Base-by-base conservation (phyloP, 2,113 vertebrate species). In the Halichoeres trimaculatus region DNA sequence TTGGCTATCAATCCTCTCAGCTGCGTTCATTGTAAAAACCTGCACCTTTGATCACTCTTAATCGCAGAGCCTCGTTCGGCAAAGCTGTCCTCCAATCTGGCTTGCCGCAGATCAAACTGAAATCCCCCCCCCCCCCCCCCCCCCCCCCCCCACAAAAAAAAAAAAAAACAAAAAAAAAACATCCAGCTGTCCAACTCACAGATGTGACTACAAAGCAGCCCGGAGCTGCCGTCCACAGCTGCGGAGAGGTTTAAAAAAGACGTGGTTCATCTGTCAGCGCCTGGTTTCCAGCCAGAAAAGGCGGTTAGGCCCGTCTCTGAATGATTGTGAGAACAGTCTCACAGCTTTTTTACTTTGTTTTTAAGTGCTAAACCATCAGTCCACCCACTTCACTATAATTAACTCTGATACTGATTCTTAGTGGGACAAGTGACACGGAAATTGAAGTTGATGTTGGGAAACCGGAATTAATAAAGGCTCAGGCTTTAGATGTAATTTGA, bases 151-250 rank as follows among this genome's bases (percentile, higher is more conserved):
- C n/a, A n/a, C n/a, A n/a, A n/a, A n/a, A n/a, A n/a, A n/a, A n/a
- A n/a, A n/a, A n/a, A n/a, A n/a, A n/a, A n/a, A n/a, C n/a, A n/a
- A n/a, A n/a, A n/a, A n/a, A n/a, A 74, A 64, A 80, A 75, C 70
- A 80, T 86, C 81, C 85, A 92, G 88, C 90, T 93, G 92, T 86
- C 85, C 87, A 26, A 78, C 75, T 74, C 63, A 75, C 93, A 94
- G 91, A 93, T 92, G 91, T 81, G 80, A 85, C 83, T 91, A 88
- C 88, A 92, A 93, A 92, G 90, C 80, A 47, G 75, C 83, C 77
- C 24, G 66, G 68, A 87, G 87, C 88, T 82, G 66, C 73, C 67
- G 43, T 80, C 85, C 87, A 78, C 92, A 93, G 91, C 92, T 94
- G 93, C 78, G 85, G 65, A 65, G 78, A 86, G 63, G 80, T 89